Evolutionary conservation across 2,797 vertebrate species (phyloP).

Genomic region (Rhinella marina): DNA sequence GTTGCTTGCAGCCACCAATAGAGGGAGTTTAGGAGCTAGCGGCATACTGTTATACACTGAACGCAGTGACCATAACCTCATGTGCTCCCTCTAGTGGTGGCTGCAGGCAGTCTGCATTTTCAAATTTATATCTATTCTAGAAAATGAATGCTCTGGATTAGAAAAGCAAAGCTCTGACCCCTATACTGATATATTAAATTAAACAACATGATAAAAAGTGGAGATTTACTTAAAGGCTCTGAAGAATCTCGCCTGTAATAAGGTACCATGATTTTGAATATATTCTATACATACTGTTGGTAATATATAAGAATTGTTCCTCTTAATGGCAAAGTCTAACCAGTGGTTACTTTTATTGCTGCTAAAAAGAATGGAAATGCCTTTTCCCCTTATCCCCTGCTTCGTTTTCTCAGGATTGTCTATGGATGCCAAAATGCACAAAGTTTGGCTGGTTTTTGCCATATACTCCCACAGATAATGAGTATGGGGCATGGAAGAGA

Average conservation of each 20-base stretch:
- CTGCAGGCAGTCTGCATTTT: too few species aligned
- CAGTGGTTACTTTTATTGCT: background rate
- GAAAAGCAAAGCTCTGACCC: too few species aligned
- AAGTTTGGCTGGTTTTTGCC: constrained; percentile 83
- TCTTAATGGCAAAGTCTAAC: background rate
- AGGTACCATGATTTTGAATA: background rate
- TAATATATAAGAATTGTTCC: background rate
- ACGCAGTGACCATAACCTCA: too few species aligned
- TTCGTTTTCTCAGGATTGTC: constrained; percentile 74
- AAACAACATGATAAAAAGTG: too few species aligned
- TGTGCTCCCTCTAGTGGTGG: too few species aligned
- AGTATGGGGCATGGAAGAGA: constrained; percentile 81
- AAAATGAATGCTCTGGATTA: too few species aligned
- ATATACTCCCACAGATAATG: constrained; percentile 73
- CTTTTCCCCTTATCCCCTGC: background rate
- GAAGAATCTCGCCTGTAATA: background rate
- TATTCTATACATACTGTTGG: background rate
- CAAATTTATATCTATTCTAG: too few species aligned
- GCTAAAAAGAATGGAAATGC: background rate
- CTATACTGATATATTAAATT: too few species aligned
- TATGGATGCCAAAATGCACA: constrained; percentile 79
- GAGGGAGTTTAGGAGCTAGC: too few species aligned
- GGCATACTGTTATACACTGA: too few species aligned
- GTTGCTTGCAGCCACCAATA: too few species aligned
- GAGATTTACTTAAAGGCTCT: too few species aligned